phyloP scores from a whole-genome alignment of 2,888 invertebrate genomes.

The Augochlorella aurata region DNA sequence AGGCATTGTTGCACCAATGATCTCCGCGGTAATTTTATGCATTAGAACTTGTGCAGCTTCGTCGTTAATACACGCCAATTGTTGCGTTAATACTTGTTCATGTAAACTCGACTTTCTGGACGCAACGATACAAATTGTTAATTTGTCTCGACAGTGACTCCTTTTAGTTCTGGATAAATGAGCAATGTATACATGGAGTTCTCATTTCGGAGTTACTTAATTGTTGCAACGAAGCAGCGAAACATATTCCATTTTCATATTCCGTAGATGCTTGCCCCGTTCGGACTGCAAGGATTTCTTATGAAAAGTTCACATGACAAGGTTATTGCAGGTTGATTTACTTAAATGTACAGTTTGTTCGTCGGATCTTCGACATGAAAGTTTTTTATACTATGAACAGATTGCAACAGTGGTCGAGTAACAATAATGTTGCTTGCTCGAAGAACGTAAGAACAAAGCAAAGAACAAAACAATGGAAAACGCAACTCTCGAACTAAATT shows the following conservation, averaged over 20 bases:
- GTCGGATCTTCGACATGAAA: not conserved
- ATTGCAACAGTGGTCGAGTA: constrained; percentile 23
- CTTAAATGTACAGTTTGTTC: not conserved
- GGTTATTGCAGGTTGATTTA: constrained; percentile 35
- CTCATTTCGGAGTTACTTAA: not conserved
- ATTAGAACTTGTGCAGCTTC: not conserved
- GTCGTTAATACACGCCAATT: constrained; percentile 9
- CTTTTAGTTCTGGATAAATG: not conserved
- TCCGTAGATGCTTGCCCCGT: constrained; percentile 24
- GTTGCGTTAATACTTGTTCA: constrained; percentile 19
- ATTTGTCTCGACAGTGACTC: not conserved
- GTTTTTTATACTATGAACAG: constrained; percentile 22
- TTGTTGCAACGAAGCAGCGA: not conserved
- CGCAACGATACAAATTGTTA: not conserved
- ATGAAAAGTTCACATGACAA: constrained; percentile 17
- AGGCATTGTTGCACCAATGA: not conserved
- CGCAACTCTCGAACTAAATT: not conserved
- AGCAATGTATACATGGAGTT: not conserved
- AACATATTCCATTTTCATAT: constrained; percentile 38
- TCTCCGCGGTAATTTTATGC: not conserved
- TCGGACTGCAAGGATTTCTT: constrained; percentile 22
- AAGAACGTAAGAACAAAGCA: not conserved
- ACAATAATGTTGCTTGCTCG: constrained; percentile 17
- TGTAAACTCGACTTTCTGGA: constrained; percentile 55
- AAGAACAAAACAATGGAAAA: not conserved